Conservation (phyloP, 2,797 vertebrate genomes). For the Megalops cyprinoides region DNA sequence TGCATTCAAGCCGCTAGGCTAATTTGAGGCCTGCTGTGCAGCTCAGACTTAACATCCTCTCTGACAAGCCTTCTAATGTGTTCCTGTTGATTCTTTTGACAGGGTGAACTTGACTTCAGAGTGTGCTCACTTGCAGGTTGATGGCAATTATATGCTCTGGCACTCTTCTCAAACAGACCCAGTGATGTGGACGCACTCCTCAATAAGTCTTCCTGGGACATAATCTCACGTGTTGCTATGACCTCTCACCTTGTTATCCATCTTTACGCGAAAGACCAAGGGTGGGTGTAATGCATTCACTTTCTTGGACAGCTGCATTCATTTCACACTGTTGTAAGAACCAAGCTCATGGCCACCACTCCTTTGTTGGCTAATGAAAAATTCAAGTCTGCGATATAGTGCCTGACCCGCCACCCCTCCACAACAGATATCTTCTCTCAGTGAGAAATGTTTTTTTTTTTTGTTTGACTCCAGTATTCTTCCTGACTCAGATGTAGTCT, state of each 20-base stretch:
- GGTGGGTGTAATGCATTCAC: background rate
- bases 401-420: background rate
- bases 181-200: background rate
- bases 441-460: constrained; percentile 4
- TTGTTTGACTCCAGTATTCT: background rate
- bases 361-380: background rate
- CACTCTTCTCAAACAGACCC: background rate
- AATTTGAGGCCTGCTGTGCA: background rate
- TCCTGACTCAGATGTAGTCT: background rate
- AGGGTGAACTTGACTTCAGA: background rate
- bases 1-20: background rate
- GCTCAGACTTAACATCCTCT: background rate
- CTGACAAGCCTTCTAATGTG: background rate
- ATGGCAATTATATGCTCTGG: background rate
- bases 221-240: constrained; percentile 10
- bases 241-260: background rate
- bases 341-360: background rate
- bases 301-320: constrained; percentile 5
- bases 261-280: constrained; percentile 4
- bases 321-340: constrained; percentile 5
- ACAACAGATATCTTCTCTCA: background rate
- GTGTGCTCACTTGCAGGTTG: background rate
- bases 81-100: background rate
- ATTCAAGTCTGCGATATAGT: background rate
- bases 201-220: constrained; percentile 16